Conservation (phyloP, 2,113 vertebrate species). For the Rattus norvegicus region DNA sequence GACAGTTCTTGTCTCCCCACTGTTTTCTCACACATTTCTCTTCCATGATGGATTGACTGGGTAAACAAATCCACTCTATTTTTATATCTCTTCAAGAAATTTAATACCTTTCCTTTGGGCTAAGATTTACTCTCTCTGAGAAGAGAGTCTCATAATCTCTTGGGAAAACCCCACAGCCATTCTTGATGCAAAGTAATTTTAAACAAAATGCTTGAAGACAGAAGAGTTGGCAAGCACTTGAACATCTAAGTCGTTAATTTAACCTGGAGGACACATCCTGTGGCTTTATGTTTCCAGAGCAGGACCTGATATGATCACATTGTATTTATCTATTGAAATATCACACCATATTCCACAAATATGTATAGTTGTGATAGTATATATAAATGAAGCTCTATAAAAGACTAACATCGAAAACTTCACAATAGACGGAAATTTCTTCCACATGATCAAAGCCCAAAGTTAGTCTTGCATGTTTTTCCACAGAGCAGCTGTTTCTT, state of each 20-base stretch:
- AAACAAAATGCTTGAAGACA: conserved; percentile 30
- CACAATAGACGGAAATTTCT: neutral
- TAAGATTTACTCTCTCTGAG: conserved; percentile 35
- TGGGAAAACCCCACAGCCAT: conserved; percentile 15
- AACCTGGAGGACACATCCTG: conserved; percentile 29
- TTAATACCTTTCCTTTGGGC: conserved; percentile 51
- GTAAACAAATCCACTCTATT: conserved; percentile 32
- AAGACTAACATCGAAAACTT: neutral
- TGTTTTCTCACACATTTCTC: conserved; percentile 40
- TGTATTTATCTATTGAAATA: neutral
- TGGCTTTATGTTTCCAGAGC: neutral
- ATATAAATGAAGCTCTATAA: neutral
- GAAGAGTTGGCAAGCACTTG: neutral
- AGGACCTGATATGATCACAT: neutral
- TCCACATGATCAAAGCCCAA: neutral
- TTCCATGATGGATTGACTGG: neutral
- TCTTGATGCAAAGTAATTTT: conserved; percentile 27
- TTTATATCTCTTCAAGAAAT: conserved; percentile 25
- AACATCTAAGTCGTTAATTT: conserved; percentile 8
- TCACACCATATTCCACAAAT: neutral
- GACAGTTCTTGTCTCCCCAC: neutral
- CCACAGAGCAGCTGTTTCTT: neutral
- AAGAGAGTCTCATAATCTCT: conserved; percentile 28
- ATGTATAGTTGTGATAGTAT: neutral
- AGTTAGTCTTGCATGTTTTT: neutral